Percentiles rank a stretch among this genome's conserved stretches.
phyloP scores from a whole-genome alignment of 2,113 vertebrate species.

The Eurystomus gularis region DNA sequence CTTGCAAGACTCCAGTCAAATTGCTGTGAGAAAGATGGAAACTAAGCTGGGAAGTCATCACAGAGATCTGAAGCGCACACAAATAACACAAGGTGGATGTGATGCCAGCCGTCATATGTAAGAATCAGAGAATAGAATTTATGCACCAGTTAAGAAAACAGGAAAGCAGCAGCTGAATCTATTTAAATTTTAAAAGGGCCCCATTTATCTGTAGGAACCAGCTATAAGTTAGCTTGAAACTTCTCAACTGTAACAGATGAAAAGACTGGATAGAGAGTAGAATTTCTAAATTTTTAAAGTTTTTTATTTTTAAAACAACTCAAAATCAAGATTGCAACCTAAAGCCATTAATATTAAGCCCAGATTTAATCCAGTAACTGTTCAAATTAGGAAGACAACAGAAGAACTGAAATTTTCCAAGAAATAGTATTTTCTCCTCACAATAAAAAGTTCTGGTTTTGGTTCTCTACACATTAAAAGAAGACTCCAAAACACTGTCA shows the following conservation, averaged over 20 bases:
- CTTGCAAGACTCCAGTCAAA: background rate
- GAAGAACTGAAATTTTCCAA: background rate
- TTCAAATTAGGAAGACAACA: background rate
- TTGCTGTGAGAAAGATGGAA: background rate
- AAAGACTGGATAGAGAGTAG: background rate
- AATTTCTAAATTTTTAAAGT: background rate
- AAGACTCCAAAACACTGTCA: background rate
- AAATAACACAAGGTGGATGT: background rate
- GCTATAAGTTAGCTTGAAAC: background rate
- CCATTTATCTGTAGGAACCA: background rate
- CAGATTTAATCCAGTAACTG: background rate
- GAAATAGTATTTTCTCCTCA: background rate
- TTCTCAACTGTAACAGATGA: background rate
- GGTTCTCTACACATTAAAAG: background rate
- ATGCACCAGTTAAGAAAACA: background rate
- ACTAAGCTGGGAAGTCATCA: background rate
- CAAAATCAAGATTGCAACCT: background rate
- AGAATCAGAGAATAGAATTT: background rate
- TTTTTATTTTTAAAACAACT: background rate
- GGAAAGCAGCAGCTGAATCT: background rate
- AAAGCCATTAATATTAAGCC: background rate
- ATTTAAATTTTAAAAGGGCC: background rate
- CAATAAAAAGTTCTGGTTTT: background rate
- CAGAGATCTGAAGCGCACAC: background rate
- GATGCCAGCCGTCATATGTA: background rate